These are phyloP conservation scores for Spodoptera picta DNA, from an alignment of 2,888 invertebrate genomes.

Conservation along the genomic window DNA sequence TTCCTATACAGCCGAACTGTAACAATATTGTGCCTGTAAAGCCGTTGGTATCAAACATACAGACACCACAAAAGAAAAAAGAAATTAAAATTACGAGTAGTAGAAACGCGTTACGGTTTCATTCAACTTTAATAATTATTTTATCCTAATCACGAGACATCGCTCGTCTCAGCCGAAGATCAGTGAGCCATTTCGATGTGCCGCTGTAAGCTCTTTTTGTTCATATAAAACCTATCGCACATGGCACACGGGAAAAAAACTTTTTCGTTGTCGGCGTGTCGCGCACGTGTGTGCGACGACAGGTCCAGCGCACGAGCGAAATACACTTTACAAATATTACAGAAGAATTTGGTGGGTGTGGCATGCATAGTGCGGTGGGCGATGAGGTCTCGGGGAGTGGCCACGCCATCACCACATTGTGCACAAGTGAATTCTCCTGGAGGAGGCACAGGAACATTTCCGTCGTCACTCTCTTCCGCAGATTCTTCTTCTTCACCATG, in stretches of 20 bases:
- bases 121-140: conserved; percentile 37
- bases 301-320: conserved; percentile 84
- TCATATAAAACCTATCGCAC: conserved; percentile 89
- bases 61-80: conserved; percentile 36
- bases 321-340: conserved; percentile 89
- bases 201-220: conserved; percentile 86
- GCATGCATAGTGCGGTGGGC: conserved; percentile 88
- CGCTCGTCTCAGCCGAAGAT: conserved; percentile 55
- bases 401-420: conserved; percentile 88
- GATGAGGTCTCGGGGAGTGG: conserved; percentile 86
- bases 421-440: conserved; percentile 87
- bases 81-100: conserved; percentile 38
- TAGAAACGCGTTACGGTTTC: conserved; percentile 48
- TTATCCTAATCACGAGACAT: conserved; percentile 30
- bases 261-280: conserved; percentile 86
- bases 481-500: conserved; percentile 84
- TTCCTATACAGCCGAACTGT: conserved; percentile 50
- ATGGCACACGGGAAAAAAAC: conserved; percentile 89
- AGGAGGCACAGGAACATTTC: conserved; percentile 65
- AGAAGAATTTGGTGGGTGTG: conserved; percentile 85
- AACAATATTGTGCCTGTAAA: conserved; percentile 32
- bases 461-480: conserved; percentile 79
- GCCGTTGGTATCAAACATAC: conserved; percentile 24
- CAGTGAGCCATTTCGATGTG: conserved; percentile 88
- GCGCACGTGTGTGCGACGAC: conserved; percentile 83